Base-by-base conservation (phyloP, 2,888 invertebrate genomes). In the Ypsolopha scabrella region DNA sequence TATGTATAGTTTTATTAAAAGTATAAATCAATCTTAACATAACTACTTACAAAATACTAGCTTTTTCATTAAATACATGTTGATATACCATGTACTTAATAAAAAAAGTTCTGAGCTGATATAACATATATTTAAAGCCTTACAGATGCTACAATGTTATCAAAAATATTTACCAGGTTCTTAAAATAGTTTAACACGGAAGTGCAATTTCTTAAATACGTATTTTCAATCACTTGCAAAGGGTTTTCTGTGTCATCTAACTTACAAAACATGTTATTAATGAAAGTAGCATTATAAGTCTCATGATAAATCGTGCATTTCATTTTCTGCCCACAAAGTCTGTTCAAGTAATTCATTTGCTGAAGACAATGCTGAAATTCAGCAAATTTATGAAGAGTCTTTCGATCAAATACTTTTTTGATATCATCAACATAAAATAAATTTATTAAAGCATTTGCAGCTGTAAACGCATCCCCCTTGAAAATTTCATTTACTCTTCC, bases 361-460 rank as follows among this genome's bases (percentile, higher is more conserved):
- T 70, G 65, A 41, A 70, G 53, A 41, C 69, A 67, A 56, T 70
- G 69, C 51, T 64, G 62, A 24, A 69, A 70, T 51, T 69, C 70
- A 0, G 66, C 58, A n/a, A 70, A 53, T 37, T 50, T 54, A 36
- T 70, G 71, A 44, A 70, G 54, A 33, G 58, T 48, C n/a, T 51
- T 41, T 33, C 57, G 52, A 45, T 60, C 51, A 39, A 58, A 62
- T 8, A 47, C 52, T 3, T 52, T 37, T n/a, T 53, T 53, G 7
- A 58, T 34, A 41, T 54, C 48, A 34, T 24, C 47, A 6, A 54
- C 47, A 37, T 60, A 56, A 51, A 61, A 62, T 6, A 56, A 52
- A 14, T 59, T 53, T n/a, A 60, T 53, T 38, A 61, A 49, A 39
- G 53, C 51, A 44, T 53, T 51, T 0, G 58, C 54, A 7, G 53